A percentile compares a stretch with the other conserved stretches of the same genome.
Evolutionary conservation across 2,797 vertebrate genomes (phyloP).

Genomic region (Bufotes viridis): DNA sequence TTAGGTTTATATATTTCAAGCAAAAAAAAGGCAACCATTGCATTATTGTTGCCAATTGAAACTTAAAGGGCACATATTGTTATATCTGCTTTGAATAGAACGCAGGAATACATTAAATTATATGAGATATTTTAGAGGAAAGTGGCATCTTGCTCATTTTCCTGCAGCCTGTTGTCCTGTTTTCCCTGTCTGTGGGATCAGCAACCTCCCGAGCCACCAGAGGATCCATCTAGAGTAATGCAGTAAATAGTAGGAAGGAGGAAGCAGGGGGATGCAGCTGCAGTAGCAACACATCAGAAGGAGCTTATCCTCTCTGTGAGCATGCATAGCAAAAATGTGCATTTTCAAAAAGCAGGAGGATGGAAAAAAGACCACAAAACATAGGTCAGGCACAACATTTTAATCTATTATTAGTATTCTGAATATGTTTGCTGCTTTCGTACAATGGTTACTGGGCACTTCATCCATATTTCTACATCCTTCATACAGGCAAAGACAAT

Average conservation of each 20-base stretch:
- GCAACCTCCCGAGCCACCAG: too few species aligned
- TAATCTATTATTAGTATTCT: neutral
- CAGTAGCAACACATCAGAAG: neutral
- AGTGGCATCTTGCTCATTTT: neutral
- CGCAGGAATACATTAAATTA: neutral
- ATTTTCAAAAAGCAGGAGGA: neutral
- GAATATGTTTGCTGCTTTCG: neutral
- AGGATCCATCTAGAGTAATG: too few species aligned
- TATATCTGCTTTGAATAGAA: neutral
- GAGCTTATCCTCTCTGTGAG: neutral
- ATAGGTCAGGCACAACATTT: neutral
- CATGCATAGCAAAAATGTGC: too few species aligned
- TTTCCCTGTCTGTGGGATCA: neutral
- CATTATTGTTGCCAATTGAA: too few species aligned
- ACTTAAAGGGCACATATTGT: neutral
- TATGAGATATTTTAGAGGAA: neutral
- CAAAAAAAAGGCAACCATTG: too few species aligned
- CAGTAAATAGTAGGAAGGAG: neutral
- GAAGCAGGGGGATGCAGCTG: neutral
- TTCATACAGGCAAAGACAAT: too few species aligned
- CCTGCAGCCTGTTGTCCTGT: neutral
- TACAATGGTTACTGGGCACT: neutral
- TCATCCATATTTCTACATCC: neutral
- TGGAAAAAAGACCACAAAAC: neutral
- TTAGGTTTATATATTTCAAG: too few species aligned